A percentile compares a stretch with the other conserved stretches of the same genome.
phyloP scores from a whole-genome alignment of 2,113 vertebrate species.

The Bubo scandiacus region DNA sequence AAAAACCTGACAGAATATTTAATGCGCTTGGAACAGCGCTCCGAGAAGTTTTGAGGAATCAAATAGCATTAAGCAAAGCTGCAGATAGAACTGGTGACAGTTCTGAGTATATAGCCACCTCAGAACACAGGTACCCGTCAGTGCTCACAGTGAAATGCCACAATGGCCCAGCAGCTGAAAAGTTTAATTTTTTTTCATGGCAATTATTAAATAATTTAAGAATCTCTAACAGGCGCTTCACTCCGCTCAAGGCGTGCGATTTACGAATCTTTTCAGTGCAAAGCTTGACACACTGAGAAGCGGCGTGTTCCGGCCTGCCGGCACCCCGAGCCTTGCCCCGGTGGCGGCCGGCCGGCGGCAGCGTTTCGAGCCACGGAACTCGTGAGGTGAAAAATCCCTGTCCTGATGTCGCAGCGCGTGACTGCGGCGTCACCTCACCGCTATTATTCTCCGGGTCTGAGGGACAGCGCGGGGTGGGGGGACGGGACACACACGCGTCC shows the following conservation, averaged over 20 bases:
- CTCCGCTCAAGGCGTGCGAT: not conserved
- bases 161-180: accelerated
- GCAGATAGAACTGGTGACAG: accelerated
- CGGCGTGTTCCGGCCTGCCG: not conserved
- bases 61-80: not conserved
- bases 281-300: not conserved
- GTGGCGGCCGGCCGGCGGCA: too few relatives aligned
- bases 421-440: not conserved
- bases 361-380: not conserved
- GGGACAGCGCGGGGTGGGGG: too few relatives aligned
- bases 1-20: accelerated
- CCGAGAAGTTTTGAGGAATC: too few relatives aligned
- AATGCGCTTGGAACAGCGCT: not conserved
- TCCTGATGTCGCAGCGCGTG: not conserved
- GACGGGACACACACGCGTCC: too few relatives aligned
- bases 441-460: too few relatives aligned
- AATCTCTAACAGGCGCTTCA: not conserved
- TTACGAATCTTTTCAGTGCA: accelerated
- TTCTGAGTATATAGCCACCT: not conserved
- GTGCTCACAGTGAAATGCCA: not conserved
- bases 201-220: not conserved
- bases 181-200: accelerated
- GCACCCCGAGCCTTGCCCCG: not conserved
- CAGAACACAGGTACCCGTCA: accelerated
- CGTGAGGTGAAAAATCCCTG: too few relatives aligned